Evolutionary conservation across 2,888 invertebrate species (phyloP), one percentile per base, ranked within the genome.

Genomic region (Volucella bombylans): DNA sequence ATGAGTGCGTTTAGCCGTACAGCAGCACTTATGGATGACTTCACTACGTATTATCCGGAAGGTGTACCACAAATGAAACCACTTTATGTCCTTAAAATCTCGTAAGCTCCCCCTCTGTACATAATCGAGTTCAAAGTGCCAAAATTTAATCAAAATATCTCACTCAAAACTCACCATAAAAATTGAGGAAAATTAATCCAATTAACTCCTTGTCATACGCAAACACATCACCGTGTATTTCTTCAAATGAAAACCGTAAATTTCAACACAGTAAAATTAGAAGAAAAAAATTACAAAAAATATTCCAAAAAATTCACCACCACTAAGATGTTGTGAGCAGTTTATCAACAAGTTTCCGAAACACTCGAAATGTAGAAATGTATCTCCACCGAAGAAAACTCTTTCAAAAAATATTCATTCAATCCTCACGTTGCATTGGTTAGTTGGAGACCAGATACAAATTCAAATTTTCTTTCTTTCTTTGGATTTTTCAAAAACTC

Each of bases 311-410:
- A 62, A 62, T 47, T 68, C 55, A 67, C 54, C 43, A 45, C 45
- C 45, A 31, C 64, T 23, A 1, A 0, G 18, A 64, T 49, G 54
- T 12, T 15, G 12, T 18, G 14, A 52, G 55, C 47, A 64, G 73
- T 73, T 64, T 55, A 73, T 64, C 64, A 73, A 73, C 73, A 73
- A 73, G 49, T 55, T 64, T 43, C 73, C 55, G 49, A 55, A 55
- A 39, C 64, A 55, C 15, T 59, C 41, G 14, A 39, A 59, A 31
- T 6, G 31, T 41, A 39, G 10, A 10, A 67, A 41, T 67, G 64
- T 65, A 39, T 18, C 31, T 31, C 31, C 31, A 31, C 6, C 31
- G 31, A 6, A 6, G 31, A 31, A 31, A 31, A 31, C 31, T 31
- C 31, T 31, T 31, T 31, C 2, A 31, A 31, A 23, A 31, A 31